Evolutionary conservation across 1,140 invertebrate genomes (phyloP).

Genomic region (Phenacoccus solenopsis): DNA sequence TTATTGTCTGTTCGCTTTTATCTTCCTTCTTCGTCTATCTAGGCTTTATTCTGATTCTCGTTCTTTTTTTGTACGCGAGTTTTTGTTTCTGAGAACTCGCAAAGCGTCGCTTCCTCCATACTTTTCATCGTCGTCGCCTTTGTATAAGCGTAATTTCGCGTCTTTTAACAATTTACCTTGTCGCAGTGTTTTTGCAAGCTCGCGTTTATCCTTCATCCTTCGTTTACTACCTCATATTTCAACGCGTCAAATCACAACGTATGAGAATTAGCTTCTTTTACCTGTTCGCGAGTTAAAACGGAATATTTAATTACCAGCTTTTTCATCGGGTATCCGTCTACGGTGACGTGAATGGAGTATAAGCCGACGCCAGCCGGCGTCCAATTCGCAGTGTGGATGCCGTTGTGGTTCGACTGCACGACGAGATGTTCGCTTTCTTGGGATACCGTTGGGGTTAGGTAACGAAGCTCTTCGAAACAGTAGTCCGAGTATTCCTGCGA

Average conservation of each 20-base stretch:
- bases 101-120: too few relatives aligned
- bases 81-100: too few relatives aligned
- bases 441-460: constrained; percentile 57
- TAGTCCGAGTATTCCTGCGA: constrained; percentile 76
- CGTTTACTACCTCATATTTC: neutral
- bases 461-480: constrained; percentile 90
- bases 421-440: constrained; percentile 71
- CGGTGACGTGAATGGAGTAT: constrained; percentile 73
- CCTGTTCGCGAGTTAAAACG: neutral
- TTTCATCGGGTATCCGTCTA: constrained; percentile 70
- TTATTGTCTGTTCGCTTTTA: neutral
- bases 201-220: neutral
- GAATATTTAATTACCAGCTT: constrained; percentile 6
- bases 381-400: constrained; percentile 82
- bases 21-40: neutral
- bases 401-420: constrained; percentile 70
- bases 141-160: neutral
- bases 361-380: constrained; percentile 77
- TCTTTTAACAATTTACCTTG: neutral
- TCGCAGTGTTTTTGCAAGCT: too few relatives aligned
- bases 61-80: neutral
- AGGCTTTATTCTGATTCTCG: neutral
- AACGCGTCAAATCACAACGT: neutral
- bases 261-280: neutral
- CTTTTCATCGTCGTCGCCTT: neutral